Base-by-base conservation (phyloP, 2,888 invertebrate genomes). In the Aphelenchoides bicaudatus region DNA sequence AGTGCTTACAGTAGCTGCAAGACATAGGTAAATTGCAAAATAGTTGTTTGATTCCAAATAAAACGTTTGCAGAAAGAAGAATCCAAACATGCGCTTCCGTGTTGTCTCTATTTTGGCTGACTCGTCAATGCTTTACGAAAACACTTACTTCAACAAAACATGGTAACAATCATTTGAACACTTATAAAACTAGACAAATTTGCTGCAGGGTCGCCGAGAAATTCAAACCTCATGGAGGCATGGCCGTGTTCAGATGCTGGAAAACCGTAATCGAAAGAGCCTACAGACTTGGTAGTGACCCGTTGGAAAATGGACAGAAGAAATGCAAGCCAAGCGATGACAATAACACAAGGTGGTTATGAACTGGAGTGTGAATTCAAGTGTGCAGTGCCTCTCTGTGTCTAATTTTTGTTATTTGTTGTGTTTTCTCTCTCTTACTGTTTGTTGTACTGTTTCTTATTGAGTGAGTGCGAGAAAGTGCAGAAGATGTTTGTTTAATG, bases 181-280 rank as follows among this genome's bases (percentile, higher is more conserved):
- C n/a, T n/a, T n/a, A n/a, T n/a, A n/a, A n/a, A n/a, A n/a, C n/a
- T n/a, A n/a, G n/a, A n/a, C n/a, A n/a, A n/a, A n/a, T n/a, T n/a
- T n/a, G n/a, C n/a, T n/a, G n/a, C n/a, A 72, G 72, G 72, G 66
- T 72, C 43, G 39, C 38, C 1, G 49, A 62, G 30, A 63, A 65
- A 13, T 71, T 72, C 50, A 29, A 30, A 31, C 30, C 31, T 13
- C 72, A 72, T 30, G 72, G 71, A 1, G 70, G 70, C n/a, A 23
- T 72, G 4, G 19, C 53, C 53, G 64, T 66, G 13, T 72, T 67
- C 58, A 61, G 69, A 21, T 72, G 72, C 43, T 72, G 72, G 72
- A 53, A 30, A n/a, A 2, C 8, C 16, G 55, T 46, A 13, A 19
- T 54, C 2, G 55, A 54, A 30, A 13, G 28, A 3, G 13, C 55